A percentile compares a stretch with the other conserved stretches of the same genome.
Evolutionary conservation across 2,888 invertebrate genomes (phyloP).

Genomic region (Caenorhabditis auriculariae): DNA sequence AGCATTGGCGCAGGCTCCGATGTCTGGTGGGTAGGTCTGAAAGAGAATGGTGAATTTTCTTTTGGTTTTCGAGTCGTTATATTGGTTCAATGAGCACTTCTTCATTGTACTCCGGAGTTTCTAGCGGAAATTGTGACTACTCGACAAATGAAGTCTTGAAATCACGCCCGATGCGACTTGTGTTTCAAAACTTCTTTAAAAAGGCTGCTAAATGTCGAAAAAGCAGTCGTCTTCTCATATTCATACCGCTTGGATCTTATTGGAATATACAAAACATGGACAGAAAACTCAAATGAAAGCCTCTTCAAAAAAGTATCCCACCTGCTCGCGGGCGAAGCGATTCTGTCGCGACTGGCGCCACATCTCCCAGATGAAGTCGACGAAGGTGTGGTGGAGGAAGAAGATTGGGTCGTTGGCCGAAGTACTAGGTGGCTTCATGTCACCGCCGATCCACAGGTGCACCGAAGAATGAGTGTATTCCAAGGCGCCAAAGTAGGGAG

Average conservation of each 20-base stretch:
- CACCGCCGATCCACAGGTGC: conserved; percentile 61
- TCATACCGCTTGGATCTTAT: no score
- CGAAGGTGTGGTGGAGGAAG: conserved; percentile 59
- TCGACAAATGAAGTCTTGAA: no score
- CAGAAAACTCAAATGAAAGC: background rate
- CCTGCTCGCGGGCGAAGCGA: conserved; percentile 51
- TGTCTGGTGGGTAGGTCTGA: conserved; percentile 58
- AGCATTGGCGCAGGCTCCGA: conserved; percentile 54
- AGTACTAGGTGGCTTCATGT: conserved; percentile 57
- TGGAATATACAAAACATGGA: no score
- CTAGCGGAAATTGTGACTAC: no score
- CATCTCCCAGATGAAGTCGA: conserved; percentile 59
- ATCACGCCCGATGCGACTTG: no score
- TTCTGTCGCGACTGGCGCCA: conserved; percentile 58
- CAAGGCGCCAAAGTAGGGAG: conserved; percentile 59
- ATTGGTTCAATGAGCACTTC: no score
- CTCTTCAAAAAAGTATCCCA: conserved; percentile 10
- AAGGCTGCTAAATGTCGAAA: no score
- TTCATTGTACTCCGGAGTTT: no score
- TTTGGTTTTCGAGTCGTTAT: no score
- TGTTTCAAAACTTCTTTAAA: no score
- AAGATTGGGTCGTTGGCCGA: conserved; percentile 58
- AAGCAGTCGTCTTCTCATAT: no score
- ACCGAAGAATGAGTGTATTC: conserved; percentile 61
- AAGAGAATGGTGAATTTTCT: conserved; percentile 1